These are phyloP conservation scores for Spatulosminthurus flaviceps DNA, from an alignment of 2,888 invertebrate genomes.

Conservation along the genomic window DNA sequence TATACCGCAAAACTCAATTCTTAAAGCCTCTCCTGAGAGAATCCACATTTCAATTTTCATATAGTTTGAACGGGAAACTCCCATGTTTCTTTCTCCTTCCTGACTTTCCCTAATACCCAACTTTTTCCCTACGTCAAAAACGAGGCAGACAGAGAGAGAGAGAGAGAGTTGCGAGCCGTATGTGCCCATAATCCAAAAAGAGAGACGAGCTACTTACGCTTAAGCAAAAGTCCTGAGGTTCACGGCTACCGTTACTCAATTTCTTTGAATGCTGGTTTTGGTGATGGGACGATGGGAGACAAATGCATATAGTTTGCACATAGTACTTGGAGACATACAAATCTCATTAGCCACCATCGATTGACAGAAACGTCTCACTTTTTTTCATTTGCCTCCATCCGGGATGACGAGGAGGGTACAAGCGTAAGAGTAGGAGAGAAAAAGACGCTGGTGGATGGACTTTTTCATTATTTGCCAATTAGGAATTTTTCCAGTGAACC, in stretches of 20 bases:
- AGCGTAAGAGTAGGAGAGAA: neutral
- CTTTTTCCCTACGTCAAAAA: conserved; percentile 6
- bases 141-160: too few relatives aligned
- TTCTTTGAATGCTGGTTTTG: neutral
- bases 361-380: conserved; percentile 27
- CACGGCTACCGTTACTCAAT: neutral
- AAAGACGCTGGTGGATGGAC: neutral
- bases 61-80: conserved; percentile 14
- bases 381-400: conserved; percentile 27
- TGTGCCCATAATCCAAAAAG: neutral
- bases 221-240: too few relatives aligned
- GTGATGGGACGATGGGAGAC: neutral
- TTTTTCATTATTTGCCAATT: conserved; percentile 53
- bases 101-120: neutral
- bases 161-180: neutral
- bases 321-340: conserved; percentile 20
- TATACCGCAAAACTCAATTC: conserved; percentile 51
- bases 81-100: neutral
- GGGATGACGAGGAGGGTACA: conserved; percentile 25
- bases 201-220: too few relatives aligned
- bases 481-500: conserved; percentile 44
- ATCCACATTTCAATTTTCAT: conserved; percentile 52
- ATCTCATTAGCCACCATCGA: conserved; percentile 42
- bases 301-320: conserved; percentile 9
- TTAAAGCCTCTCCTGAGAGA: conserved; percentile 49